Evolutionary conservation across 2,797 vertebrate genomes (phyloP).

Genomic region (Antrozous pallidus): DNA sequence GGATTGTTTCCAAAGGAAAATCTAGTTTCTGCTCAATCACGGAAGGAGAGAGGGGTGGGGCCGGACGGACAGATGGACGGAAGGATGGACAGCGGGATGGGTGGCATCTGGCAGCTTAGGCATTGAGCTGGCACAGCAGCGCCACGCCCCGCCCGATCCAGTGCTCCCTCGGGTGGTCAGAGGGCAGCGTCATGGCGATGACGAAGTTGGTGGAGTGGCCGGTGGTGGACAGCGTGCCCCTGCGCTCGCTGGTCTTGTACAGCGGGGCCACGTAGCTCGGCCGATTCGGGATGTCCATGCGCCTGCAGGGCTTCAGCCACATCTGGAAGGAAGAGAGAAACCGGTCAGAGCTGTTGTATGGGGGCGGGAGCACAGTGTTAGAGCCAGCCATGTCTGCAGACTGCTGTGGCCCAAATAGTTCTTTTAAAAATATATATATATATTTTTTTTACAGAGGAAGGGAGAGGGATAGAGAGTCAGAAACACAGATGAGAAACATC

Average conservation of each 20-base stretch:
- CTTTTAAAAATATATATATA: too few species aligned
- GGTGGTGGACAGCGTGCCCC: conserved; percentile 90
- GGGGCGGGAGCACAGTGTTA: not conserved
- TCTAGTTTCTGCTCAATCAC: not conserved
- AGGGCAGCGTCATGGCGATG: conserved; percentile 87
- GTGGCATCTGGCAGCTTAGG: conserved; percentile 72
- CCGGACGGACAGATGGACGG: too few species aligned
- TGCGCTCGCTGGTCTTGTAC: conserved; percentile 92
- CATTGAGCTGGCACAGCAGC: conserved; percentile 89
- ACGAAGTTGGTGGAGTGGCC: conserved; percentile 93
- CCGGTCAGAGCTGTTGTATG: not conserved
- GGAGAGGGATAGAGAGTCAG: too few species aligned
- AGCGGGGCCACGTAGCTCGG: conserved; percentile 87
- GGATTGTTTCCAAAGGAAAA: not conserved
- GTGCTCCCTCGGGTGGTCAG: conserved; percentile 84
- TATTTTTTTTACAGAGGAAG: too few species aligned
- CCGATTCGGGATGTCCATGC: conserved; percentile 84
- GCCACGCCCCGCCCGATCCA: conserved; percentile 91
- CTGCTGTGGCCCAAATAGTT: too few species aligned
- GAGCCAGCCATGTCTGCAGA: not conserved
- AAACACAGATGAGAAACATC: too few species aligned
- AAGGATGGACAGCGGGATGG: too few species aligned
- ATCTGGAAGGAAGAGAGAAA: conserved; percentile 81
- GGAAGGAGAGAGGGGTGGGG: not conserved
- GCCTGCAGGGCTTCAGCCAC: conserved; percentile 90